phyloP scores from a whole-genome alignment of 2,888 invertebrate genomes.

The Spatulosminthurus flaviceps region DNA sequence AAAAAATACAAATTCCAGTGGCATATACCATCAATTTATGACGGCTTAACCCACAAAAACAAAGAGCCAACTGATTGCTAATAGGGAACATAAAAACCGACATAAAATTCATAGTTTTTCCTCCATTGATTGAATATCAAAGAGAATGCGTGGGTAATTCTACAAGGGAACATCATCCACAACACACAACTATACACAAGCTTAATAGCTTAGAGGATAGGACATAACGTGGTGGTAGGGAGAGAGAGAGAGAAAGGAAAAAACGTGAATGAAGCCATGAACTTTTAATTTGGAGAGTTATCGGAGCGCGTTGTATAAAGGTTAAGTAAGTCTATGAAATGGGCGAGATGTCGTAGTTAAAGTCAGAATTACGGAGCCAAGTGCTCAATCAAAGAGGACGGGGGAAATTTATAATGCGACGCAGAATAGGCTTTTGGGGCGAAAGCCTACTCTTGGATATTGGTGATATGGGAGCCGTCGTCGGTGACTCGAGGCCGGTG shows the following conservation, averaged over 20 bases:
- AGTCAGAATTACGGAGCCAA: constrained; percentile 48
- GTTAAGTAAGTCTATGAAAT: constrained; percentile 47
- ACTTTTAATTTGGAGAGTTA: constrained; percentile 51
- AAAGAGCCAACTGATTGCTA: no score
- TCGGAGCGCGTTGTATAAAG: constrained; percentile 47
- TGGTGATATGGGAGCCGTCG: constrained; percentile 46
- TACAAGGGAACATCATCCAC: not conserved
- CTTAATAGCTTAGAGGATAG: not conserved
- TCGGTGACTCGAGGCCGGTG: constrained; percentile 32
- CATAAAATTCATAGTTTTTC: no score
- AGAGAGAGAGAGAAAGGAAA: constrained; percentile 1
- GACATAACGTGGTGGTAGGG: not conserved
- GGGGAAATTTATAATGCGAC: constrained; percentile 47
- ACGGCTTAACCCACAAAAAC: no score
- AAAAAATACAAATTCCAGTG: no score
- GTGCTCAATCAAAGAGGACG: constrained; percentile 51
- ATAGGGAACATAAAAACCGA: no score
- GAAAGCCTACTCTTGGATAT: constrained; percentile 47
- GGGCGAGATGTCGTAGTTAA: constrained; percentile 47
- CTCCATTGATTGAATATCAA: no score
- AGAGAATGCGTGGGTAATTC: no score
- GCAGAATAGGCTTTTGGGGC: constrained; percentile 28
- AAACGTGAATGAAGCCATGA: constrained; percentile 36
- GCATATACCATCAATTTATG: no score
- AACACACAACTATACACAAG: not conserved